phyloP scores from a whole-genome alignment of 2,113 vertebrate species.

The Anhinga anhinga region DNA sequence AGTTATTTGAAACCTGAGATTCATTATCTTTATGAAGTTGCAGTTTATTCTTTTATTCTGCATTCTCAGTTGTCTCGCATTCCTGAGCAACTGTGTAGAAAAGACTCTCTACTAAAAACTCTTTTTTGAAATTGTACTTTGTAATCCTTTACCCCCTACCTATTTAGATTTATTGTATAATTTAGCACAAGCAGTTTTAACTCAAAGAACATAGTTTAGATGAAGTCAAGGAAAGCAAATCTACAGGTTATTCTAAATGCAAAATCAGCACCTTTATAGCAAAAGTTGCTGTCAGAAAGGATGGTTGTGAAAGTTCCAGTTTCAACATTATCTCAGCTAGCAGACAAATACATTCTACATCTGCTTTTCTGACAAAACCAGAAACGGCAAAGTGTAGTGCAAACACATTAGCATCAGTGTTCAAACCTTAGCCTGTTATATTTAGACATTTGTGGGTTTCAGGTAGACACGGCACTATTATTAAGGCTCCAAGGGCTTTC shows the following conservation, averaged over 20 bases:
- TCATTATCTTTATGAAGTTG: background rate
- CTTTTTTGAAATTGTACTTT: background rate
- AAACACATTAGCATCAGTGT: background rate
- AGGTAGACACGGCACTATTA: background rate
- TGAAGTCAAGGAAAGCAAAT: background rate
- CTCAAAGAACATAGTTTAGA: background rate
- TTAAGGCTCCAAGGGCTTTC: background rate
- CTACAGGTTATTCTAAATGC: background rate
- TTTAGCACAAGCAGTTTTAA: background rate
- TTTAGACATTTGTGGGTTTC: background rate
- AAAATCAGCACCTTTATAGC: background rate
- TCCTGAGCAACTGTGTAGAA: background rate
- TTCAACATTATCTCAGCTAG: background rate
- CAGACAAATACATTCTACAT: background rate
- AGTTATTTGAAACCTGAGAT: background rate
- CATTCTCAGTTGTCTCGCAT: background rate
- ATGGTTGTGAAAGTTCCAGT: background rate
- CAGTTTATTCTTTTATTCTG: background rate
- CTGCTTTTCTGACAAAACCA: background rate
- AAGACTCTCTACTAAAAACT: background rate
- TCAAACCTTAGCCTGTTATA: background rate
- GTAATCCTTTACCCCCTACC: background rate
- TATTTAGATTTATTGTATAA: background rate
- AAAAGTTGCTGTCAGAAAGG: background rate
- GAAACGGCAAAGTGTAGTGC: background rate